These are phyloP conservation scores for Chloropsis hardwickii DNA, from an alignment of 2,113 vertebrate genomes.

Conservation along the genomic window DNA sequence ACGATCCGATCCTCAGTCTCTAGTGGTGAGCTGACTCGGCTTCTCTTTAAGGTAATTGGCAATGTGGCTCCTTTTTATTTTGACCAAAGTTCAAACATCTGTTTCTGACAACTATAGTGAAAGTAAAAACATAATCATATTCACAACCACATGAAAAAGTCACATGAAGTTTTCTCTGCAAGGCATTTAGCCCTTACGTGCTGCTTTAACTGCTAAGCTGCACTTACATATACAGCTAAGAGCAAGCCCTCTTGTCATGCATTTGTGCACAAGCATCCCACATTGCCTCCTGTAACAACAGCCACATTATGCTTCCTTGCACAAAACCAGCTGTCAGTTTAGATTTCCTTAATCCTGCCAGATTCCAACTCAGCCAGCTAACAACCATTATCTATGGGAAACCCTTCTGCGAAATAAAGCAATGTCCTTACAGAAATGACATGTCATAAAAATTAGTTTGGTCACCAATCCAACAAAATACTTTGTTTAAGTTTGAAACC, in stretches of 20 bases:
- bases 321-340: slow-evolving; percentile 80
- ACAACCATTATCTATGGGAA: slow-evolving; percentile 71
- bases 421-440: slow-evolving; percentile 68
- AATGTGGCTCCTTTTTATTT: background rate
- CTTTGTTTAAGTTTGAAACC: slow-evolving; percentile 55
- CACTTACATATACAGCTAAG: slow-evolving; percentile 30
- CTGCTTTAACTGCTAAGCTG: slow-evolving; percentile 41
- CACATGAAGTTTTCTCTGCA: slow-evolving; percentile 10
- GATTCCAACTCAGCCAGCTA: slow-evolving; percentile 70
- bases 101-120: background rate
- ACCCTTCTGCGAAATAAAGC: slow-evolving; percentile 74
- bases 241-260: slow-evolving; percentile 58
- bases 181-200: background rate
- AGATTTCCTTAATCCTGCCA: slow-evolving; percentile 79
- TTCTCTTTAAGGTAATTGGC: background rate
- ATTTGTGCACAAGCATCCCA: slow-evolving; percentile 66
- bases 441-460: slow-evolving; percentile 75
- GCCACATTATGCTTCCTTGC: slow-evolving; percentile 72
- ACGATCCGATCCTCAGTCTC: background rate
- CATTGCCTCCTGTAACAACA: slow-evolving; percentile 70
- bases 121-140: slow-evolving; percentile 4
- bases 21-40: background rate
- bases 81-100: background rate
- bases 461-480: slow-evolving; percentile 65
- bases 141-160: slow-evolving; percentile 22